Evolutionary conservation across 1,140 invertebrate genomes (phyloP), one percentile per base, ranked within the genome.

Genomic region (Uloborus diversus): DNA sequence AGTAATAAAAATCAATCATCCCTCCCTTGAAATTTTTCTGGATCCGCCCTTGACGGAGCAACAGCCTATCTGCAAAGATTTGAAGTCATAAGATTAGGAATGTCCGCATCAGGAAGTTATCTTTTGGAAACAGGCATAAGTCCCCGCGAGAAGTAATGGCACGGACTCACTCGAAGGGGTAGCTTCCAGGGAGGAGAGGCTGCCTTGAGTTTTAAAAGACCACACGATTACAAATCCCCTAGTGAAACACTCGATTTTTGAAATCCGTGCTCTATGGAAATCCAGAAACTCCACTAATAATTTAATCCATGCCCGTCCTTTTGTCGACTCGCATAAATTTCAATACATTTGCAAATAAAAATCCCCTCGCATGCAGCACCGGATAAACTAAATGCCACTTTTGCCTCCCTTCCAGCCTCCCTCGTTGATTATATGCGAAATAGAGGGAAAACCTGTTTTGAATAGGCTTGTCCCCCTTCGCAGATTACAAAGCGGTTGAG

Each of bases 321-420:
- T 62, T 75, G 70, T 64, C 35, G 57, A 75, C 59, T 23, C 59
- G 70, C 70, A 75, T 75, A 62, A 75, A 75, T 75, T 75, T 75
- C 70, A 75, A 75, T 75, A 64, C 70, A 62, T 75, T 75, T 62
- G 37, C 33, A 62, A 75, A 75, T 75, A 75, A 75, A 75, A 75
- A 75, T 75, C 28, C 20, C n/a, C 51, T 59, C 56, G n/a, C 9
- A n/a, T 25, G 27, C n/a, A n/a, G 42, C 23, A 17, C 9, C 37
- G 37, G 37, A 42, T 42, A 42, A 42, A 64, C 70, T 75, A 75
- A 75, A 75, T 75, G 53, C 27, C 32, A 37, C 51, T 71, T n/a
- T 71, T 56, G 25, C 53, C 5, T n/a, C 7, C 28, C 53, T 4
- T n/a, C 7, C 28, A 69, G 51, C 30, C 57, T 25, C n/a, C 20